Conservation (phyloP, 2,113 vertebrate genomes). For the Saccopteryx leptura region DNA sequence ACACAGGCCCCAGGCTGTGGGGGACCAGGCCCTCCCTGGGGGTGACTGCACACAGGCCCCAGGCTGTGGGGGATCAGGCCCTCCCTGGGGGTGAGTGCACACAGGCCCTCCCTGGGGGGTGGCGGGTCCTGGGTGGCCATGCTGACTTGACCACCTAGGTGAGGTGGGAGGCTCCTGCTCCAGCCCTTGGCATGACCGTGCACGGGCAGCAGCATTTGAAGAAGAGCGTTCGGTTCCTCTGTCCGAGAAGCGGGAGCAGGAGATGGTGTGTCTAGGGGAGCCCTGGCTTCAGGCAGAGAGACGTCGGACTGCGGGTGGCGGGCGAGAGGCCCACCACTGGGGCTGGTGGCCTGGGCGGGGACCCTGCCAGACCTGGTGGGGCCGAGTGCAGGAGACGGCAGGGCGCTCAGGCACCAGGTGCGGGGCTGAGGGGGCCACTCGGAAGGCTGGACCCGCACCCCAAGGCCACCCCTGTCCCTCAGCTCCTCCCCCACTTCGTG, state of each 20-base stretch:
- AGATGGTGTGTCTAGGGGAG: fast-evolving
- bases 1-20: too few relatives aligned
- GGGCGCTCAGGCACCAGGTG: background rate
- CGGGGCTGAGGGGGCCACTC: fast-evolving
- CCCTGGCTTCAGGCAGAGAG: fast-evolving
- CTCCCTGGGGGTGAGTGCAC: too few relatives aligned
- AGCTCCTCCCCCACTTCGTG: too few relatives aligned
- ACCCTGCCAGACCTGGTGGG: background rate
- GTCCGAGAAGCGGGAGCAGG: background rate
- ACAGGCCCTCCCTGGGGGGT: background rate
- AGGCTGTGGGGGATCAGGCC: too few relatives aligned
- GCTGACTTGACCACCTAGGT: background rate
- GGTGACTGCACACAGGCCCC: too few relatives aligned
- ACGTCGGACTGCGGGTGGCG: background rate
- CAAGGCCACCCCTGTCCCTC: background rate
- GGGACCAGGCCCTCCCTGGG: too few relatives aligned
- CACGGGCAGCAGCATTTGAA: fast-evolving
- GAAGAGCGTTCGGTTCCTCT: background rate
- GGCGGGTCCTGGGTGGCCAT: background rate
- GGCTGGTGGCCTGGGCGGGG: background rate
- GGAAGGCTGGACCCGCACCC: background rate
- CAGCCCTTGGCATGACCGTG: fast-evolving
- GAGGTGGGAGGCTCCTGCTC: background rate
- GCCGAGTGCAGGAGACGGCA: background rate
- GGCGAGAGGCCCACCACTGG: background rate